A percentile compares a stretch with the other conserved stretches of the same genome.
Evolutionary conservation across 2,113 vertebrate genomes (phyloP).

Genomic region (Apistogramma diplotaenia): DNA sequence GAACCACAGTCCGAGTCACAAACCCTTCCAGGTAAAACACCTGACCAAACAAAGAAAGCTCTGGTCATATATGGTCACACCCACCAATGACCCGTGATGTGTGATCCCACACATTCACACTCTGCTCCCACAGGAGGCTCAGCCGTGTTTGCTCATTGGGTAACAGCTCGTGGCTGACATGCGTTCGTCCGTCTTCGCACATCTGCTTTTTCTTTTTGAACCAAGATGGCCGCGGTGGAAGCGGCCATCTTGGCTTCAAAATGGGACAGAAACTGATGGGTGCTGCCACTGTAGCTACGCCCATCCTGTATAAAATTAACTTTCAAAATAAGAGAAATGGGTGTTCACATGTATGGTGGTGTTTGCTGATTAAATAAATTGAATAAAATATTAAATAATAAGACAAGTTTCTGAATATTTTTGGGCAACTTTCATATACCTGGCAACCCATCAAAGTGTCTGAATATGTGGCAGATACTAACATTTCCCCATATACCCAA

Average conservation of each 20-base stretch:
- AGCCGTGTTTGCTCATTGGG: background rate
- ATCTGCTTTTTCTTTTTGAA: background rate
- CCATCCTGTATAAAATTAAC: background rate
- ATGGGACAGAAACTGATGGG: background rate
- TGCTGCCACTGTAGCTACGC: background rate
- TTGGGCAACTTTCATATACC: background rate
- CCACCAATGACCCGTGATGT: too few species aligned
- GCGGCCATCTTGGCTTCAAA: background rate
- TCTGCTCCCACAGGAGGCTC: too few species aligned
- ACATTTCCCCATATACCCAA: background rate
- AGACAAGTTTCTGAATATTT: background rate
- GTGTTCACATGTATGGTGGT: too few species aligned
- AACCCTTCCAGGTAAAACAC: too few species aligned
- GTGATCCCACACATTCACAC: too few species aligned
- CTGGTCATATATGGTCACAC: too few species aligned
- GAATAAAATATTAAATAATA: background rate
- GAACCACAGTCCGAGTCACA: too few species aligned
- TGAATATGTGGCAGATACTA: background rate
- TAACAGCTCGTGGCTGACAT: background rate
- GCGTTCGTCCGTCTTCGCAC: background rate
- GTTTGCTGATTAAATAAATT: too few species aligned
- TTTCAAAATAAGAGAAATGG: background rate
- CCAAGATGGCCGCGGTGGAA: background rate
- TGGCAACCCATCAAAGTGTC: background rate
- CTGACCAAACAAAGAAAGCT: too few species aligned